Evolutionary conservation across 2,888 invertebrate species (phyloP), one percentile per base, ranked within the genome.

Genomic region (Apodemia mormo): DNA sequence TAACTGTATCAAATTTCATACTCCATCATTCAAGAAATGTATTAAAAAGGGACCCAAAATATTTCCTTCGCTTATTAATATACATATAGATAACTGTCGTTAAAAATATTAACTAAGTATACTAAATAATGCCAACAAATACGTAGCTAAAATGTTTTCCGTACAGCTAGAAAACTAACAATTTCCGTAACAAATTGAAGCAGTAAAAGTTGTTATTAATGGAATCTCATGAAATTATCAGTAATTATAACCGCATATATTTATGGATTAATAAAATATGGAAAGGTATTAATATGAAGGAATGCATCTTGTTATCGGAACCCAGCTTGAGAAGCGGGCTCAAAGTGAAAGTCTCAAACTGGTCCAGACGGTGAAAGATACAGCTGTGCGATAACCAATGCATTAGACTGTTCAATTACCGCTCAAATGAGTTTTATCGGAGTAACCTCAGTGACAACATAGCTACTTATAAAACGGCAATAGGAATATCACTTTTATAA

Each of bases 341-440:
- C 5, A 52, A 61, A 69, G 68, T 69, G 68, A 69, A 69, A 69
- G 68, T 69, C 65, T 33, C 33, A 61, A 65, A 40, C 65, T 45
- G 22, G 68, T 43, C 30, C 66, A 33, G 33, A 29, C 68, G 43
- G 68, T 69, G 65, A 69, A 69, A 65, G 68, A 52, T 66, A 49
- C n/a, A 14, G 40, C 65, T 29, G 49, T 52, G 52, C 49, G 54
- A 66, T 69, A 65, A 64, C 33, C 61, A 52, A 2, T 52, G 52
- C 14, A 61, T 14, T 58, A 52, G 45, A 58, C 58, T 58, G 61
- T 30, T 61, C 61, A 58, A 52, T 58, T 58, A 61, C 61, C 61
- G 30, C 33, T 61, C 30, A 61, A 61, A 61, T 61, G 14, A 14
- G 61, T 61, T 33, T 61, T 61, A 61, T 61, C 61, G 8, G 9